Conservation (phyloP, 2,888 invertebrate species). For the Agrotis clavis region DNA sequence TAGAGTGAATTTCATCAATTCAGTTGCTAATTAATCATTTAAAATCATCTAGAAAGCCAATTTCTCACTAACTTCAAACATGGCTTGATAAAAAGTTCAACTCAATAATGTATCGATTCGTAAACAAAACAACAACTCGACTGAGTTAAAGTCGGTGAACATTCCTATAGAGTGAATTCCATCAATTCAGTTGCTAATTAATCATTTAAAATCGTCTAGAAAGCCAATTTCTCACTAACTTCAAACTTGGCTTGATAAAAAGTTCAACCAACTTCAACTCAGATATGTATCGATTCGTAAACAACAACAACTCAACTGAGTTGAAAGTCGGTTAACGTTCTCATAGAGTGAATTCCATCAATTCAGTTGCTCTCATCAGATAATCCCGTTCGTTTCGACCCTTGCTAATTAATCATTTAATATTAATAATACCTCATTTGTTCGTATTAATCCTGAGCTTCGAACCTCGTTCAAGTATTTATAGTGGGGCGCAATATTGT, state of each 20-base stretch:
- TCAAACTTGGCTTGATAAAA: background rate
- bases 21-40: constrained; percentile 69
- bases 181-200: constrained; percentile 40
- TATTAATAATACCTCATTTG: constrained; percentile 77
- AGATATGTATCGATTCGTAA: background rate
- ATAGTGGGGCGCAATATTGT: constrained; percentile 66
- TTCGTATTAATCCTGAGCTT: constrained; percentile 69
- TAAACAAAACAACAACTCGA: constrained; percentile 20
- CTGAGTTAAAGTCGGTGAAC: constrained; percentile 16
- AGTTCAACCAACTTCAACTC: background rate
- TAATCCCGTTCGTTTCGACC: constrained; percentile 60
- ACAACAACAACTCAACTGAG: no score
- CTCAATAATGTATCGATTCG: constrained; percentile 5
- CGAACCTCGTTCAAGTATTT: constrained; percentile 63
- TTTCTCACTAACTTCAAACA: no score
- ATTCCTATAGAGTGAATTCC: constrained; percentile 52
- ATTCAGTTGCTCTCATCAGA: constrained; percentile 56
- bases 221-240: background rate
- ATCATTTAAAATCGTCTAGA: background rate
- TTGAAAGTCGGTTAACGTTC: constrained; percentile 26
- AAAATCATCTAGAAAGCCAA: constrained; percentile 17
- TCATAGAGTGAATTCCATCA: constrained; percentile 57
- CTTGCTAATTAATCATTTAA: constrained; percentile 70
- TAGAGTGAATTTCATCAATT: constrained; percentile 58
- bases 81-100: background rate